These are phyloP conservation scores for Apostichopus japonicus DNA, from an alignment of 35 echinoderm and acorn worm species.

Conservation along the genomic window DNA sequence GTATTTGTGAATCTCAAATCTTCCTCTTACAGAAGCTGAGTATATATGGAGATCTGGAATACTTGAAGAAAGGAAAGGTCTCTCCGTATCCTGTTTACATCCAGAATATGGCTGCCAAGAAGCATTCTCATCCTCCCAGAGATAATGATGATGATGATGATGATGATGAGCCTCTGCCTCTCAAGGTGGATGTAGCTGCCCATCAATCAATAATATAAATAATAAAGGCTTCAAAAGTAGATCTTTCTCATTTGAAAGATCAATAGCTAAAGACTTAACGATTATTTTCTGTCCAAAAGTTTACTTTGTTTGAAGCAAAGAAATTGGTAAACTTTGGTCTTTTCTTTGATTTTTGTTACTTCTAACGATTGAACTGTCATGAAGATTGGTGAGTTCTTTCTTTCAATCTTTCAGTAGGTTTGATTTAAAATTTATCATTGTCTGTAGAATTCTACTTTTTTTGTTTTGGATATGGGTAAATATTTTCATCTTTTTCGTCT, in stretches of 20 bases:
- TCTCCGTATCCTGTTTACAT: slow-evolving; percentile 66
- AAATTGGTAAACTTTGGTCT: no score
- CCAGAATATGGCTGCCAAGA: slow-evolving; percentile 66
- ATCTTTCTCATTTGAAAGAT: slow-evolving; percentile 23
- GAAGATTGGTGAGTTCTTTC: no score
- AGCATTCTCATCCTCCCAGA: not conserved
- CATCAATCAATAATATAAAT: slow-evolving; percentile 77
- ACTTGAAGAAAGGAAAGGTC: slow-evolving; percentile 77
- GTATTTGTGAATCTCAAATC: not conserved
- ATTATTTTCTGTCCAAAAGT: not conserved
- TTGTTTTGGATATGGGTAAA: no score
- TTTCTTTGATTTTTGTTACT: no score
- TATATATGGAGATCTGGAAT: slow-evolving; percentile 87
- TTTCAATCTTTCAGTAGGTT: no score
- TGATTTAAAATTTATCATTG: no score
- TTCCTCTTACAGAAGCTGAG: slow-evolving; percentile 78
- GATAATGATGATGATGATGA: slow-evolving; percentile 83
- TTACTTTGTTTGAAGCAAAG: not conserved
- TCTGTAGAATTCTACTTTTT: no score
- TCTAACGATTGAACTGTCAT: no score
- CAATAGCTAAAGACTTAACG: not conserved
- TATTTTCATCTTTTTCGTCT: no score
- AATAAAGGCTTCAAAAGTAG: not conserved
- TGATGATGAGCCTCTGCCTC: slow-evolving; percentile 75
- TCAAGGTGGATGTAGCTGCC: slow-evolving; percentile 70